phyloP scores from a whole-genome alignment of 2,888 invertebrate genomes.

The Thumatha senex region DNA sequence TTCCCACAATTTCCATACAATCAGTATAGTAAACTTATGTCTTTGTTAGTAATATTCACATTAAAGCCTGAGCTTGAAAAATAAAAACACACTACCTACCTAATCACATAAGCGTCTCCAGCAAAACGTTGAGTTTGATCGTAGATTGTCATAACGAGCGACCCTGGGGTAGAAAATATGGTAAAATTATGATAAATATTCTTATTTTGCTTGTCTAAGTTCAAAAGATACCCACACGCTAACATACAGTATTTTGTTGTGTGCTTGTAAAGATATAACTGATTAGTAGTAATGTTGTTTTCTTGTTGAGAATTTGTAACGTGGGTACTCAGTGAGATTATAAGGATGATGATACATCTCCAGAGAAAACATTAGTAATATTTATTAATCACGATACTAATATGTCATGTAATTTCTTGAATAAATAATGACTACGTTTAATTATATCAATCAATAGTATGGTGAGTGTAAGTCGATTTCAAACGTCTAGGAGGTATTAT shows the following conservation, averaged over 20 bases:
- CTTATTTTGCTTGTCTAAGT: conserved; percentile 6
- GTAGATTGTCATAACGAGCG: conserved; percentile 6
- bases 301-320: background rate
- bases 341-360: too few species aligned
- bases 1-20: too few species aligned
- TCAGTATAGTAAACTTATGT: too few species aligned
- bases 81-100: too few species aligned
- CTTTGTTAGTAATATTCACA: too few species aligned
- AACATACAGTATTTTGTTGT: background rate
- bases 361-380: background rate
- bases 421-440: too few species aligned
- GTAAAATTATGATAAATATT: conserved; percentile 7
- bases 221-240: conserved; percentile 3
- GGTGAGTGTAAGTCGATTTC: too few species aligned
- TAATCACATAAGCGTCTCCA: conserved; percentile 3
- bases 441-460: too few species aligned
- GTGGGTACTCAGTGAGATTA: too few species aligned
- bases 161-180: conserved; percentile 1
- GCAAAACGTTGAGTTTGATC: conserved; percentile 1
- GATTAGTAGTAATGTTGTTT: background rate
- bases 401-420: too few species aligned
- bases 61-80: too few species aligned
- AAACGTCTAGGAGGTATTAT: too few species aligned
- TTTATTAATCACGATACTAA: background rate
- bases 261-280: background rate